These are phyloP conservation scores for Discoglossus pictus DNA, from an alignment of 2,797 vertebrate species.

Conservation along the genomic window DNA sequence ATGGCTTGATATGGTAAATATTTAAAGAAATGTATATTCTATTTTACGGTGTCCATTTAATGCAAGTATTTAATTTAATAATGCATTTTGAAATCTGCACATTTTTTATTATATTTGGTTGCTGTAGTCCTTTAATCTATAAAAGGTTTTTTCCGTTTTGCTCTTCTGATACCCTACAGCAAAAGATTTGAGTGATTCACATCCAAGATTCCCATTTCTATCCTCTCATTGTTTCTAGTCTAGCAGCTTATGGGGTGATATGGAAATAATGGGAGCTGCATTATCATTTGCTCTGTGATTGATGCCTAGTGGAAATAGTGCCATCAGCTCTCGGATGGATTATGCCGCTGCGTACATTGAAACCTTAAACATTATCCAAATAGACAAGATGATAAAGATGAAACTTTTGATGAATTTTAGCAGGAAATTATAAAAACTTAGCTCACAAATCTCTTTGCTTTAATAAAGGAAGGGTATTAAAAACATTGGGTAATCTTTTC, in stretches of 20 bases:
- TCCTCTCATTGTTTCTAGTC: slow-evolving; percentile 48
- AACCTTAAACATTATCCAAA: slow-evolving; percentile 41
- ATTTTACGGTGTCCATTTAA: too few species aligned
- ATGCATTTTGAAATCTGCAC: too few species aligned
- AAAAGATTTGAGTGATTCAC: slow-evolving; percentile 65
- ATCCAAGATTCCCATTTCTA: slow-evolving; percentile 60
- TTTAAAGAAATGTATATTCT: too few species aligned
- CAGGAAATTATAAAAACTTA: slow-evolving; percentile 45
- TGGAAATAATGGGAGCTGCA: slow-evolving; percentile 19
- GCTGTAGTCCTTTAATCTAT: not conserved
- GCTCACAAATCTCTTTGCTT: slow-evolving; percentile 38
- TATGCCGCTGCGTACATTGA: slow-evolving; percentile 13
- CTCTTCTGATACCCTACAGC: slow-evolving; percentile 55
- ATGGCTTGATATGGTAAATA: too few species aligned
- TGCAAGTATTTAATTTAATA: too few species aligned
- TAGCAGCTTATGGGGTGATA: slow-evolving; percentile 17
- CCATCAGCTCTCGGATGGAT: slow-evolving; percentile 39
- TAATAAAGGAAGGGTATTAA: slow-evolving; percentile 41
- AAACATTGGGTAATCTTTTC: slow-evolving; percentile 23
- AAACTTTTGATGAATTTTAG: slow-evolving; percentile 45
- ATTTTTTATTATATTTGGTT: too few species aligned
- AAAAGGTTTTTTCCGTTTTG: not conserved
- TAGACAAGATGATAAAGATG: slow-evolving; percentile 37
- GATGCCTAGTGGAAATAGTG: slow-evolving; percentile 30
- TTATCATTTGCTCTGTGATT: slow-evolving; percentile 29